phyloP scores from a whole-genome alignment of 2,113 vertebrate species.

The Laticauda laticaudata region DNA sequence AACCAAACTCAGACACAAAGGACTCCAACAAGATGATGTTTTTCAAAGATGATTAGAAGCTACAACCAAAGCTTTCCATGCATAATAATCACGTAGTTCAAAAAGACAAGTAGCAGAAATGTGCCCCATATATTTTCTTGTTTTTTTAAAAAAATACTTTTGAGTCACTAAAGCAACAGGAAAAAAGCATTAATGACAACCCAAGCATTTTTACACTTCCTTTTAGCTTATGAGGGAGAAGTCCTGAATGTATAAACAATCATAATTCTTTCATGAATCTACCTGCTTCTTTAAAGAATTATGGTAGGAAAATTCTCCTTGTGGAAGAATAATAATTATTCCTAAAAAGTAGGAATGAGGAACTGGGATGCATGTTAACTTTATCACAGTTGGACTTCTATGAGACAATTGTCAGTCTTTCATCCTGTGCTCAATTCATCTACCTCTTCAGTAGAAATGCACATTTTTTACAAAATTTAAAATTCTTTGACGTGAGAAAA shows the following conservation, averaged over 20 bases:
- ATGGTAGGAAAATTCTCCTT: background rate
- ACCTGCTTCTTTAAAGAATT: background rate
- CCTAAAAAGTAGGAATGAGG: background rate
- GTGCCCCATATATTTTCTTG: background rate
- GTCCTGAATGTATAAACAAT: background rate
- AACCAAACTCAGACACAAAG: background rate
- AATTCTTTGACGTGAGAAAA: background rate
- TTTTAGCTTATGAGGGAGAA: conserved; percentile 44
- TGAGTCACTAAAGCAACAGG: conserved; percentile 30
- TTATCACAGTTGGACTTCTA: background rate
- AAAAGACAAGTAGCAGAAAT: background rate
- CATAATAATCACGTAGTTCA: background rate
- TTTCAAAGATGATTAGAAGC: conserved; percentile 23
- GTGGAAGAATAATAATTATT: background rate
- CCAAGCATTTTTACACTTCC: background rate
- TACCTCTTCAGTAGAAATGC: background rate
- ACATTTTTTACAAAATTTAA: background rate
- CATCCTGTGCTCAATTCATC: background rate
- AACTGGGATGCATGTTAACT: background rate
- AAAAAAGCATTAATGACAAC: conserved; percentile 53
- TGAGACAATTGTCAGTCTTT: background rate
- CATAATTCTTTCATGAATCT: background rate
- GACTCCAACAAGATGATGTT: background rate
- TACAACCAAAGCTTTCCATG: background rate
- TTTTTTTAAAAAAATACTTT: conserved; percentile 43